Base-by-base conservation (phyloP, 2,113 vertebrate genomes). In the Amblyornis subalaris region DNA sequence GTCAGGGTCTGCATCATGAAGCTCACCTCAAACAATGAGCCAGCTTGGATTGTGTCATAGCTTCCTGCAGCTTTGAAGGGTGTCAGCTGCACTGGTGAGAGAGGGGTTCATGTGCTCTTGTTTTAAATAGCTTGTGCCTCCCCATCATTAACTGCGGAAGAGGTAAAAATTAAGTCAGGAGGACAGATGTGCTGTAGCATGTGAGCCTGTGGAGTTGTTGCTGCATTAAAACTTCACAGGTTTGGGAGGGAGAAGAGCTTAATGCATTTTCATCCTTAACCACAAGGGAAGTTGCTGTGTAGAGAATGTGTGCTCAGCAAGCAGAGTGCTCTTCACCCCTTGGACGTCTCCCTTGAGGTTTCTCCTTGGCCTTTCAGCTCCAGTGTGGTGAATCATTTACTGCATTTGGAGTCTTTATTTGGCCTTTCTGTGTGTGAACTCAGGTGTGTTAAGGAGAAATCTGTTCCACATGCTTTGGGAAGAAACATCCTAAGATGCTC, bases 381-480 rank as follows among this genome's bases (percentile, higher is more conserved):
- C 0, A 0, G 18, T 24, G 33, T 42, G 36, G 26, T 51, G 28
- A 72, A 26, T 36, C 2, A 21, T 87, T 40, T 51, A 73, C 38
- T 76, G 72, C 48, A 48, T 20, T 60, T 84, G 61, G 19, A 74
- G 35, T 28, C 58, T 79, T 69, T 40, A 35, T 67, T 50, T 79
- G 77, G 38, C 54, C 50, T 79, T 81, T 42, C 51, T n/a, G 33
- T 50, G 24, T 22, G 4, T 26, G 18, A 60, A 57, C 54, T 87
- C 61, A 28, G 80, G 18, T 57, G 24, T 57, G n/a, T 64, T 60
- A 58, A 54, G 76, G 53, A 57, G 58, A 92, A 72, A 79, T 62
- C 33, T 67, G 11, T 77, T 72, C n/a, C 24, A 2, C 1, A 4
- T 55, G 22, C 44, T 77, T 36, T 38, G 45, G 40, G 33, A 67